Conservation (phyloP, 2,113 vertebrate species). For the Alethe castanea region DNA sequence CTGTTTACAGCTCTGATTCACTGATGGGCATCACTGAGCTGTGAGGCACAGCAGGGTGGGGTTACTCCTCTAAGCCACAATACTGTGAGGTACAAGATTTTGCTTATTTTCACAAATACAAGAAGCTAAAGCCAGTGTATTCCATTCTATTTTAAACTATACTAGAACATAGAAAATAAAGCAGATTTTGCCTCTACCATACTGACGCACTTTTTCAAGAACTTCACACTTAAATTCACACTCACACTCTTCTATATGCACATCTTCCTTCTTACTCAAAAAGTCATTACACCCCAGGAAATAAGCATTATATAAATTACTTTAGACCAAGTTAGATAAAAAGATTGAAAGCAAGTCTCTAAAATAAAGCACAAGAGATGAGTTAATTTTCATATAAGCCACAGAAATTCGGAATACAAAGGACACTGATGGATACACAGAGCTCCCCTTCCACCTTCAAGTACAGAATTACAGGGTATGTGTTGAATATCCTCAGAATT, state of each 20-base stretch:
- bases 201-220: background rate
- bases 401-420: background rate
- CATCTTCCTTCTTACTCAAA: background rate
- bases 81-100: background rate
- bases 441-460: background rate
- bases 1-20: background rate
- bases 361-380: background rate
- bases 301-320: background rate
- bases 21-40: background rate
- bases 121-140: background rate
- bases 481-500: background rate
- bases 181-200: background rate
- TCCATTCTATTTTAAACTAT: background rate
- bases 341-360: background rate
- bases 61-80: background rate
- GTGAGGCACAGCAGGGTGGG: background rate
- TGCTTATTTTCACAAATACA: background rate
- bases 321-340: background rate
- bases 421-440: background rate
- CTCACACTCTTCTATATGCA: rapidly evolving
- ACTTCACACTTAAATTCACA: background rate
- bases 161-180: background rate
- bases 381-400: background rate
- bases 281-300: background rate
- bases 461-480: background rate